Base-by-base conservation (phyloP, 2,888 invertebrate species). In the Acronicta leporina region DNA sequence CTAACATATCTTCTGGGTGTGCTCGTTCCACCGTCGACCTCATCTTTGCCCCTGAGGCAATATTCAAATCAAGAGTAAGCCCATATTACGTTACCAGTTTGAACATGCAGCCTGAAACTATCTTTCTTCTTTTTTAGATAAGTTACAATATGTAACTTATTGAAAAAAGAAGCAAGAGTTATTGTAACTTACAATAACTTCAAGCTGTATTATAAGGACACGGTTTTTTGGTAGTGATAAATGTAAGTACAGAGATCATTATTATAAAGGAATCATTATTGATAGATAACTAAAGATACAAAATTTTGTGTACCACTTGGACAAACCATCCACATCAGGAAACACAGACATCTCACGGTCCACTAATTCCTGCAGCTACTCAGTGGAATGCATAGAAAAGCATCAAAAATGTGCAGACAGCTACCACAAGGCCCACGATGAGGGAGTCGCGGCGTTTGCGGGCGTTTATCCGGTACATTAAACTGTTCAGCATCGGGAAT, bases 381-480 rank as follows among this genome's bases (percentile, higher is more conserved):
- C 85, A 97, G 86, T 96, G 96, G 91, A 98, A 97, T 63, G 96
- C 96, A 82, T 98, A 98, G 2, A 97, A 82, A 7, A 98, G 92
- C 82, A 99, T 91, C n/a, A 99, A 93, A 90, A 99, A 97, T 46
- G 98, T 97, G 92, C 99, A 99, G 56, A 97, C 94, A 4, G 97
- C 97, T 64, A 99, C 97, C 20, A 99, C 97, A 11, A 96, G 91
- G 0, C 98, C 99, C 33, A 99, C 85, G 76, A 99, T 98, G 48
- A 99, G 96, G 0, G 99, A 98, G 93, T 99, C 99, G 54, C 99
- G 96, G 54, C 98, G 96, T 88, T 99, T 99, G 79, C 98, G 97
- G 25, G 99, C 95, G 90, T 99, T 98, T 82, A 99, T 98, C 87
- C 98, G 96, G 91, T 98, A 98, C 68, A 99, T 96, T 58, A 99